A percentile compares a stretch with the other conserved stretches of the same genome.
Evolutionary conservation across 2,888 invertebrate species (phyloP).

Genomic region (Phyllotreta cruciferae): DNA sequence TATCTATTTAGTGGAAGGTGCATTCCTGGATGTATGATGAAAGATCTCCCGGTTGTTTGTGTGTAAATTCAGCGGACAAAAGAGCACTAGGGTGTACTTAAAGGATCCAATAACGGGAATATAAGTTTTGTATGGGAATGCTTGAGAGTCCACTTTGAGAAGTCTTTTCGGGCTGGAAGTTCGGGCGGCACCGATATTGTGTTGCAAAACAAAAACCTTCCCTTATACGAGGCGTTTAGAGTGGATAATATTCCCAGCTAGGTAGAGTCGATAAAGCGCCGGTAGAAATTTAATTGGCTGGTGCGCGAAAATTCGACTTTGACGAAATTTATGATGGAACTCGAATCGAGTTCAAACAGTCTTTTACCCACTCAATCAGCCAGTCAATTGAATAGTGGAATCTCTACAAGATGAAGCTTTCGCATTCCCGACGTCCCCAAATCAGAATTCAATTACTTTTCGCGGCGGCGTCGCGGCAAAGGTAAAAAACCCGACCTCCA

Average conservation of each 20-base stretch:
- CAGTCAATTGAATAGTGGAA: no score
- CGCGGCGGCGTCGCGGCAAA: neutral
- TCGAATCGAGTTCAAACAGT: no score
- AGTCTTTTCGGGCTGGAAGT: constrained; percentile 3
- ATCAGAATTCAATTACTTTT: constrained; percentile 8
- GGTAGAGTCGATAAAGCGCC: neutral
- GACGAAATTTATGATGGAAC: no score
- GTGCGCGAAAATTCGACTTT: no score
- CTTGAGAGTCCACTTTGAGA: constrained; percentile 15
- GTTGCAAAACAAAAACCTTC: constrained; percentile 2
- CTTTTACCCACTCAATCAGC: no score
- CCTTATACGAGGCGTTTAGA: neutral
- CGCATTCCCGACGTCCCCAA: neutral
- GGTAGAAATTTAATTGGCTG: no score
- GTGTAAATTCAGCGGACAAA: constrained; percentile 8
- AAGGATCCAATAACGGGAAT: constrained; percentile 7
- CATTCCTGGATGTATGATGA: no score
- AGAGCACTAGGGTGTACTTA: constrained; percentile 5
- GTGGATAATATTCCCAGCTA: constrained; percentile 2
- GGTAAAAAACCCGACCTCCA: neutral
- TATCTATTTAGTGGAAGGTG: neutral
- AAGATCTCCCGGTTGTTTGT: constrained; percentile 7
- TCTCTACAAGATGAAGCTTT: neutral
- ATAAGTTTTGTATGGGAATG: constrained; percentile 17
- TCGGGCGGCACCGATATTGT: constrained; percentile 2